Conservation (phyloP, 2,113 vertebrate genomes). For the Plestiodon gilberti region DNA sequence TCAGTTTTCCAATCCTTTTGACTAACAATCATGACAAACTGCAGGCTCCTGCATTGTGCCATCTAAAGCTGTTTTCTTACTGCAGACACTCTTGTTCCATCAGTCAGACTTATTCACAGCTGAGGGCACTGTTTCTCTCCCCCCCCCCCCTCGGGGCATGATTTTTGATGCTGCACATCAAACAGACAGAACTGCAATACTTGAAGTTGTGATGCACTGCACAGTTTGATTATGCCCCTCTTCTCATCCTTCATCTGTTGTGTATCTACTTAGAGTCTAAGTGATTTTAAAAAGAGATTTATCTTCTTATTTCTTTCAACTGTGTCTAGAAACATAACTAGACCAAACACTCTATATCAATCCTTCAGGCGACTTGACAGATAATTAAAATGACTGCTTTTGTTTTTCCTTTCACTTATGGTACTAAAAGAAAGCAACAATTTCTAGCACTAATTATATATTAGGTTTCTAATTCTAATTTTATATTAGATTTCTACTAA, state of each 20-base stretch:
- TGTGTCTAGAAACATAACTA: not conserved
- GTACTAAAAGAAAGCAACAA: not conserved
- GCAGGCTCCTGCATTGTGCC: not conserved
- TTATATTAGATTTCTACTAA: no score
- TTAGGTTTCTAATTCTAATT: no score
- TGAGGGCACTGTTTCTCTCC: not conserved
- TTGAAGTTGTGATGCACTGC: not conserved
- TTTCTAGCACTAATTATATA: not conserved
- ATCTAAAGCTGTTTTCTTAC: not conserved
- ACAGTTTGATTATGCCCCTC: not conserved
- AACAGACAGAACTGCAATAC: conserved; percentile 21
- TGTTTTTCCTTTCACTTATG: not conserved
- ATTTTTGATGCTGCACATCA: not conserved
- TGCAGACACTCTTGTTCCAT: not conserved
- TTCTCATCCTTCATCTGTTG: conserved; percentile 1
- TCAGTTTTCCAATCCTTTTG: not conserved
- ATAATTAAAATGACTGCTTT: not conserved
- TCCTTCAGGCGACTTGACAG: not conserved
- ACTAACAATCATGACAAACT: no score
- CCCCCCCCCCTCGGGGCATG: not conserved
- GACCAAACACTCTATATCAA: not conserved
- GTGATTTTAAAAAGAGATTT: not conserved
- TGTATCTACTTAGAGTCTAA: conserved; percentile 7
- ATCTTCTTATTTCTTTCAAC: not conserved
- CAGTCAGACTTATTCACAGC: not conserved